Percentiles rank a stretch among this genome's conserved stretches.
Conservation (phyloP, 2,113 vertebrate species). For the Syngnathus typhle region DNA sequence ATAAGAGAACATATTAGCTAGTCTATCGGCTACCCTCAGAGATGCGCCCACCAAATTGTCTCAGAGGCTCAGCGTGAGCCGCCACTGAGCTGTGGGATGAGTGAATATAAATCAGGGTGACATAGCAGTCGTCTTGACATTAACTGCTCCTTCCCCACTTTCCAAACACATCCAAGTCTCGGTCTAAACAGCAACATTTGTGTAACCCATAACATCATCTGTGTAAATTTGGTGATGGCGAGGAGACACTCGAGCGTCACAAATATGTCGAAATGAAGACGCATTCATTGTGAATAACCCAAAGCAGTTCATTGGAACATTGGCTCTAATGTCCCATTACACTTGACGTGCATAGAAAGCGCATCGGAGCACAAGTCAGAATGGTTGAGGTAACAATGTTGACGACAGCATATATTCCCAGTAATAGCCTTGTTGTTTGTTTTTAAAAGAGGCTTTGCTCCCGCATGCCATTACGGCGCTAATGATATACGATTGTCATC, state of each 20-base stretch:
- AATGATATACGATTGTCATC: constrained; percentile 70
- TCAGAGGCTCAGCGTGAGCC: constrained; percentile 64
- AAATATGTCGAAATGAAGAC: constrained; percentile 47
- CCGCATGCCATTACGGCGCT: constrained; percentile 63
- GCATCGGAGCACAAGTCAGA: constrained; percentile 48
- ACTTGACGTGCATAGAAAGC: constrained; percentile 49
- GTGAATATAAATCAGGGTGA: constrained; percentile 62
- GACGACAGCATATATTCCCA: constrained; percentile 50
- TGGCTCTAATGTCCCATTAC: constrained; percentile 53
- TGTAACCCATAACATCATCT: constrained; percentile 5
- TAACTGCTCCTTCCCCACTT: constrained; percentile 15
- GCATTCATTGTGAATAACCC: constrained; percentile 39
- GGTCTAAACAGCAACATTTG: constrained; percentile 20
- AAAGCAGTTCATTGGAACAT: constrained; percentile 41
- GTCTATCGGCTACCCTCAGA: constrained; percentile 65
- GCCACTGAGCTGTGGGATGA: constrained; percentile 61
- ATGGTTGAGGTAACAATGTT: constrained; percentile 37
- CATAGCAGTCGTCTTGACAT: constrained; percentile 47
- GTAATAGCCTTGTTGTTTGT: constrained; percentile 67
- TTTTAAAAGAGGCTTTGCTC: constrained; percentile 63
- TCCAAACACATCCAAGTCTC: constrained; percentile 22
- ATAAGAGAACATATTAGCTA: constrained; percentile 70
- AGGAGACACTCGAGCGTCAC: constrained; percentile 29
- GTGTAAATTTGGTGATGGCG: constrained; percentile 23
- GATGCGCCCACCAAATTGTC: constrained; percentile 67